Evolutionary conservation across 2,888 invertebrate species (phyloP), one percentile per base, ranked within the genome.

Genomic region (Omphaloscelis lunosa): DNA sequence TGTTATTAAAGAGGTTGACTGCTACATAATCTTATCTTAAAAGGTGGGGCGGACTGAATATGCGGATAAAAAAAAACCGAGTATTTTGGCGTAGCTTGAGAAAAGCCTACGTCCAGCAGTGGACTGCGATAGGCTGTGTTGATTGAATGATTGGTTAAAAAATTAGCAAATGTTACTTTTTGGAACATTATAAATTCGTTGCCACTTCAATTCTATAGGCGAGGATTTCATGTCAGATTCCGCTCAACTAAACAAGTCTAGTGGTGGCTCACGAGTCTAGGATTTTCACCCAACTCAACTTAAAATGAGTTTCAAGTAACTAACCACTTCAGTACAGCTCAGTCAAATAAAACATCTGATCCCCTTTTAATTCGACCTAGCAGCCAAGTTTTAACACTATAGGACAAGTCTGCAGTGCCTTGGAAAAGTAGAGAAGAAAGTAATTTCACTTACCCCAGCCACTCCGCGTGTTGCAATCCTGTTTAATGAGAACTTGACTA

Each of bases 391-490:
- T 59, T 59, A 75, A 41, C 51, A 63, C 73, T 72, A 39, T 39
- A 71, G 27, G 70, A 48, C 69, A 63, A 77, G 67, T 62, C 73
- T 12, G 63, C 48, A 75, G 66, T 53, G 75, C 75, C 58, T 73
- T 58, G 48, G 15, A 39, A 71, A 72, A 72, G 67, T 65, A 73
- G 77, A 27, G 48, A 72, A 62, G n/a, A 80, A 83, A 77, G 79
- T 78, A 79, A 88, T 78, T 79, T 79, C 61, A 83, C 78, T 88
- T 83, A 86, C 76, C 76, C 83, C 48, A 41, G 59, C 80, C 67
- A 70, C 58, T 69, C 62, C 63, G 73, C 69, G 77, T 63, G 83
- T 80, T 74, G 78, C 77, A 73, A 77, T 80, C 51, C 62, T 76
- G 48, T 75, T 86, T 86, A 88, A 86, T 79, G 74, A 79, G 77